A percentile compares a stretch with the other conserved stretches of the same genome.
These are phyloP conservation scores for Rutilus rutilus DNA, from an alignment of 2,113 vertebrate genomes.

Conservation along the genomic window DNA sequence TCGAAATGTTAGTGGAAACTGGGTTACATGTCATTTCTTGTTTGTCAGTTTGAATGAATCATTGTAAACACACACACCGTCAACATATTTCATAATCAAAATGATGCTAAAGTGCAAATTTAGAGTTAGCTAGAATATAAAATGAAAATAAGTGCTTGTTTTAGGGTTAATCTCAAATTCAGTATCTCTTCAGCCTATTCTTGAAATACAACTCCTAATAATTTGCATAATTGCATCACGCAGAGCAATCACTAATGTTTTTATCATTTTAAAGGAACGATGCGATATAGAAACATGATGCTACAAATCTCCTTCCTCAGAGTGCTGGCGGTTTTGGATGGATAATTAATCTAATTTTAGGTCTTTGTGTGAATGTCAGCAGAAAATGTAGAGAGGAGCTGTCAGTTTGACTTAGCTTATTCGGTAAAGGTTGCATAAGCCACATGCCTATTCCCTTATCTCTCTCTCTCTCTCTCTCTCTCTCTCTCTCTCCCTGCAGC, in stretches of 20 bases:
- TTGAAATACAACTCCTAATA: neutral
- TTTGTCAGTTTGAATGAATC: conserved; percentile 40
- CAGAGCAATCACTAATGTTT: conserved; percentile 17
- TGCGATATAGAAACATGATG: conserved; percentile 49
- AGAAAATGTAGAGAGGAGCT: conserved; percentile 52
- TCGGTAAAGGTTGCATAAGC: conserved; percentile 57
- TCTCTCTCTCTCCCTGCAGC: conserved; percentile 60
- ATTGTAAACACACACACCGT: conserved; percentile 4
- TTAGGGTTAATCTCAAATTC: neutral
- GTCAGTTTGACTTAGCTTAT: conserved; percentile 56
- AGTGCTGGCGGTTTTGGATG: conserved; percentile 56
- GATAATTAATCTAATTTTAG: conserved; percentile 72
- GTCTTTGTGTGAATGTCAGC: conserved; percentile 52
- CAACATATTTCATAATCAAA: conserved; percentile 22
- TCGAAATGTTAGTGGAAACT: neutral
- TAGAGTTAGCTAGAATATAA: neutral
- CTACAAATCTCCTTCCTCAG: conserved; percentile 51
- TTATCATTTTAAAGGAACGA: conserved; percentile 23
- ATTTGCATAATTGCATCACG: conserved; percentile 20
- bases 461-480: neutral
- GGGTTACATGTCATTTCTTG: conserved; percentile 13
- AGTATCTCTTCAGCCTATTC: conserved; percentile 2
- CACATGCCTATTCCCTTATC: conserved; percentile 52
- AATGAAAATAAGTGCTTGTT: neutral
- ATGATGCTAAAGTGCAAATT: neutral